Percentiles rank a stretch among this genome's conserved stretches.
Conservation (phyloP, 2,888 invertebrate species). For the Pollenia angustigena region DNA sequence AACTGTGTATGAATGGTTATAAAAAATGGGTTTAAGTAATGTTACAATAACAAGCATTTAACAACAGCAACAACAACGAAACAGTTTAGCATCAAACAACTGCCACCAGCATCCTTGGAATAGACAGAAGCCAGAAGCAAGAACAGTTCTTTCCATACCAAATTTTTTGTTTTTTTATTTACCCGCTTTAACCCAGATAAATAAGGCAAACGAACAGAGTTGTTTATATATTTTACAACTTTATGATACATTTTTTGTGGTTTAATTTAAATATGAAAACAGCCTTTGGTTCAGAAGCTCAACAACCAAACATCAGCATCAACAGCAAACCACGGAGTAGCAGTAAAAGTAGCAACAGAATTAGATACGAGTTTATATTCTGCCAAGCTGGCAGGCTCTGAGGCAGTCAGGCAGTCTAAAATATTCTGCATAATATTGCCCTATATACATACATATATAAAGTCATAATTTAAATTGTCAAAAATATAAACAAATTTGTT, state of each 20-base stretch:
- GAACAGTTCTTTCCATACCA: not conserved
- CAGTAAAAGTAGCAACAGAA: slow-evolving; percentile 19
- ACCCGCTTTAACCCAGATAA: slow-evolving; percentile 39
- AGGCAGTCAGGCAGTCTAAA: slow-evolving; percentile 1
- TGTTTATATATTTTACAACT: slow-evolving; percentile 57
- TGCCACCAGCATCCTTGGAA: slow-evolving; percentile 24
- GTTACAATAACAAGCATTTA: slow-evolving; percentile 54
- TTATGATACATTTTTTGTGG: slow-evolving; percentile 65
- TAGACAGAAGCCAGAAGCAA: slow-evolving; percentile 19
- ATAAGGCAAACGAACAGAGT: slow-evolving; percentile 37
- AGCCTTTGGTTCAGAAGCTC: slow-evolving; percentile 32
- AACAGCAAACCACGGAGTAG: slow-evolving; percentile 34
- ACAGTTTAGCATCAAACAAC: slow-evolving; percentile 16
- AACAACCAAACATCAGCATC: slow-evolving; percentile 47
- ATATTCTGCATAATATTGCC: slow-evolving; percentile 3
- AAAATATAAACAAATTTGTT: slow-evolving; percentile 61
- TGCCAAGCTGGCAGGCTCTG: not conserved
- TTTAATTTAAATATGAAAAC: slow-evolving; percentile 70
- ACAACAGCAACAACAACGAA: not conserved
- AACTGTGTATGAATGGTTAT: slow-evolving; percentile 59
- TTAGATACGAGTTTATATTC: slow-evolving; percentile 12
- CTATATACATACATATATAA: slow-evolving; percentile 1
- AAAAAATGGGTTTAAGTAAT: slow-evolving; percentile 64
- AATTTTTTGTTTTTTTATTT: not conserved
- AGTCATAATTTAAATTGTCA: slow-evolving; percentile 62